Evolutionary conservation across 2,113 vertebrate genomes (phyloP).

Genomic region (Sinocyclocheilus grahami): DNA sequence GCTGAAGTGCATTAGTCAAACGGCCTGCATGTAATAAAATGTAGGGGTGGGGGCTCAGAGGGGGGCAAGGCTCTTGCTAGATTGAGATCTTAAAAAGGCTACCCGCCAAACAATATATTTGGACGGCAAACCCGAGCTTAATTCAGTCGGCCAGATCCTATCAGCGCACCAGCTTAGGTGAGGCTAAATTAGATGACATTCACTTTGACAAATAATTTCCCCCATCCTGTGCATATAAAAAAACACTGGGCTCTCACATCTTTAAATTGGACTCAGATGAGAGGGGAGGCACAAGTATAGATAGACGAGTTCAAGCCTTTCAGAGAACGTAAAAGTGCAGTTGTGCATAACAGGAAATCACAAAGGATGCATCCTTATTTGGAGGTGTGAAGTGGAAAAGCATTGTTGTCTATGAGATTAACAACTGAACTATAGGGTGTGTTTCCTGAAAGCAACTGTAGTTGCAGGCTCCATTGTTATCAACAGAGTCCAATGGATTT

Average conservation of each 20-base stretch:
- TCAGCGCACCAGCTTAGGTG: slow-evolving; percentile 63
- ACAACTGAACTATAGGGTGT: slow-evolving; percentile 23
- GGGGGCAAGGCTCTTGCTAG: slow-evolving; percentile 64
- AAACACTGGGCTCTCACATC: slow-evolving; percentile 46
- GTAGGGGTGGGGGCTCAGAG: slow-evolving; percentile 39
- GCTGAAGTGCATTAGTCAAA: slow-evolving; percentile 78
- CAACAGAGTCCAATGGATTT: too few species aligned
- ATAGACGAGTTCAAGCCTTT: slow-evolving; percentile 45
- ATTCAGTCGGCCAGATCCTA: slow-evolving; percentile 70
- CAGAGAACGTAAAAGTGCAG: slow-evolving; percentile 40
- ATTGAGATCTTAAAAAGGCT: slow-evolving; percentile 77
- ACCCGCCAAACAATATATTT: slow-evolving; percentile 71
- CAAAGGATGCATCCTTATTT: slow-evolving; percentile 10
- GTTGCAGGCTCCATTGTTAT: neutral
- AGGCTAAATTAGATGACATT: slow-evolving; percentile 79
- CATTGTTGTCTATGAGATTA: slow-evolving; percentile 39
- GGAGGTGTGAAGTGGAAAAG: slow-evolving; percentile 28
- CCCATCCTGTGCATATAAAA: slow-evolving; percentile 63
- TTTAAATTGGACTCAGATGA: slow-evolving; percentile 57
- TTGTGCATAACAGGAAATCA: slow-evolving; percentile 31
- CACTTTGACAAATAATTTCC: slow-evolving; percentile 77
- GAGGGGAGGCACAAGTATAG: slow-evolving; percentile 31
- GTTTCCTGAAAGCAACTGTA: too few species aligned
- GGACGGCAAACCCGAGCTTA: slow-evolving; percentile 55
- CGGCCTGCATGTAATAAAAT: slow-evolving; percentile 75